Evolutionary conservation across 2,888 invertebrate species (phyloP).

Genomic region (Dascillus cervinus): DNA sequence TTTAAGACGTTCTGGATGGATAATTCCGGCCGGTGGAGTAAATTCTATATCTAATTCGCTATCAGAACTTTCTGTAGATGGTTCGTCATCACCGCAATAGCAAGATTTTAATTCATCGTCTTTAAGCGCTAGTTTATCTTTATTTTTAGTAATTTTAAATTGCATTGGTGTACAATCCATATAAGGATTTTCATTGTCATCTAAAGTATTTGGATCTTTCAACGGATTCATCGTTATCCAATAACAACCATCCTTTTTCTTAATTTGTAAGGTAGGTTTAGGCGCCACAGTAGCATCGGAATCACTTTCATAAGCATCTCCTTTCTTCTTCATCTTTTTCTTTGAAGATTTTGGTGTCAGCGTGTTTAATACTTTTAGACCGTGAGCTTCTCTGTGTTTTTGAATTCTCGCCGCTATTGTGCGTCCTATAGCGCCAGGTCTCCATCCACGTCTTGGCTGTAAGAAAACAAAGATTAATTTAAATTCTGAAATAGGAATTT

Average conservation of each 20-base stretch:
- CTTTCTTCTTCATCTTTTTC: conserved; percentile 41
- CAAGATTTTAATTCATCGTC: conserved; percentile 38
- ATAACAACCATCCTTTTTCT: conserved; percentile 58
- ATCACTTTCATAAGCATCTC: conserved; percentile 33
- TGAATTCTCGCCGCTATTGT: conserved; percentile 36
- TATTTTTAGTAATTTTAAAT: conserved; percentile 58
- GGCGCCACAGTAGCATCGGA: conserved; percentile 46
- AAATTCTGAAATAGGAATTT: no score
- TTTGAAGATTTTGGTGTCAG: conserved; percentile 31
- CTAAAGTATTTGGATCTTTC: conserved; percentile 52
- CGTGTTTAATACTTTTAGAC: conserved; percentile 22
- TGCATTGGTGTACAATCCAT: conserved; percentile 60
- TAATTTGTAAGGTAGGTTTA: conserved; percentile 56
- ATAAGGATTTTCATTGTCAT: conserved; percentile 57
- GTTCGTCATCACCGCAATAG: conserved; percentile 38
- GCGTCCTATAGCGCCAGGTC: conserved; percentile 50
- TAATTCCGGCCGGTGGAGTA: conserved; percentile 62
- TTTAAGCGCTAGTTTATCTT: conserved; percentile 41
- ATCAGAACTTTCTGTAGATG: conserved; percentile 49
- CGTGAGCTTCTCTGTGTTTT: conserved; percentile 30
- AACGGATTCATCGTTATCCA: conserved; percentile 60
- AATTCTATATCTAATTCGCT: conserved; percentile 65
- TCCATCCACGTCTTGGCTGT: conserved; percentile 48
- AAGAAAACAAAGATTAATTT: conserved; percentile 4
- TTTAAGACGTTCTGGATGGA: conserved; percentile 49